A percentile compares a stretch with the other conserved stretches of the same genome.
Conservation (phyloP, 2,113 vertebrate species). For the Mirza zaza region DNA sequence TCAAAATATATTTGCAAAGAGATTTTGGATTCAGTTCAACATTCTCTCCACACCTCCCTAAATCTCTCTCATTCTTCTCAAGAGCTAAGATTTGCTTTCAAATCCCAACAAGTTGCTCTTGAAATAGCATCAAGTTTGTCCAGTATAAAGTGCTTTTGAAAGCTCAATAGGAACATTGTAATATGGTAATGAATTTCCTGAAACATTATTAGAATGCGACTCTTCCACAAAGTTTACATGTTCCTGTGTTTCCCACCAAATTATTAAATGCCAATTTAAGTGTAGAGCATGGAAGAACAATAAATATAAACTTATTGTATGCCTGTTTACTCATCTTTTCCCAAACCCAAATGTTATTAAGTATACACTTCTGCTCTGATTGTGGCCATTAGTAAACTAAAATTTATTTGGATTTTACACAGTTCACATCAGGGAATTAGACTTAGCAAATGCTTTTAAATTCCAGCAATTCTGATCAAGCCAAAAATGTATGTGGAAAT, state of each 20-base stretch:
- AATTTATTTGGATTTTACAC: neutral
- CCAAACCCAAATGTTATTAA: neutral
- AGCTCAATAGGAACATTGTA: neutral
- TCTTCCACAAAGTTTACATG: neutral
- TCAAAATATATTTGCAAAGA: slow-evolving; percentile 45
- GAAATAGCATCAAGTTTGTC: slow-evolving; percentile 45
- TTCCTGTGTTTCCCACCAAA: neutral
- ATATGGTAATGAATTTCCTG: slow-evolving; percentile 24
- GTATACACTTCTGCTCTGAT: neutral
- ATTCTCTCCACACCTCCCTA: slow-evolving; percentile 72
- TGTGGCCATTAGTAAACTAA: neutral
- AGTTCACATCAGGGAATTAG: neutral
- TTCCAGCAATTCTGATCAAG: neutral
- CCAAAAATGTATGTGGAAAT: neutral
- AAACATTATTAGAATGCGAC: neutral
- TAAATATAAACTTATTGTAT: neutral
- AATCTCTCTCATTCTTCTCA: slow-evolving; percentile 61
- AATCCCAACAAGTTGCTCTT: slow-evolving; percentile 66
- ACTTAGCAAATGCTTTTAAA: neutral
- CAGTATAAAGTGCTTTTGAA: neutral
- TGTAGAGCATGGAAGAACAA: neutral
- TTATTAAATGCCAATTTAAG: neutral
- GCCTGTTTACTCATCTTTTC: slow-evolving; percentile 13
- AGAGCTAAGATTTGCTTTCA: slow-evolving; percentile 71
- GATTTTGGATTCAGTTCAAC: slow-evolving; percentile 65